Evolutionary conservation across 2,113 vertebrate genomes (phyloP).

Genomic region (Spheniscus mendiculus): DNA sequence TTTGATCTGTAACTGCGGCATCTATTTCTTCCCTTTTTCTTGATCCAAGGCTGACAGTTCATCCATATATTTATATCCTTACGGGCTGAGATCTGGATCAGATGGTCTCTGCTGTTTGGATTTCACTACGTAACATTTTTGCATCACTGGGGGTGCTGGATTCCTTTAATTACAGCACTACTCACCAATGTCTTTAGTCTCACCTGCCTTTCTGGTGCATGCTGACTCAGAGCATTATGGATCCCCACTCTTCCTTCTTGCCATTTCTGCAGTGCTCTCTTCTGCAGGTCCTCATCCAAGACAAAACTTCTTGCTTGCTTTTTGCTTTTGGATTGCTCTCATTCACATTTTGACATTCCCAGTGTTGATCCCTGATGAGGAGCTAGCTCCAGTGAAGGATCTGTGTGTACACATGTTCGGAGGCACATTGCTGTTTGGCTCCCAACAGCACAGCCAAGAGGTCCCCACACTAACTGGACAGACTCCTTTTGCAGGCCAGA

Average conservation of each 20-base stretch:
- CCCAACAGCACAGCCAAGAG: not conserved
- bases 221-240: not conserved
- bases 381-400: not conserved
- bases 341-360: not conserved
- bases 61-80: conserved; percentile 39
- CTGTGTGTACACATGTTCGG: not conserved
- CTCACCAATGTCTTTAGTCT: not conserved
- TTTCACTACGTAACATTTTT: not conserved
- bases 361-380: not conserved
- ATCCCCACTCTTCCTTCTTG: not conserved
- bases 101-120: not conserved
- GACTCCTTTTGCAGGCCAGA: not conserved
- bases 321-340: not conserved
- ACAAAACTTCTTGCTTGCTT: not conserved
- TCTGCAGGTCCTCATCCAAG: not conserved
- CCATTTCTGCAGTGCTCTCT: not conserved
- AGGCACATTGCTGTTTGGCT: not conserved
- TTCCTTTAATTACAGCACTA: not conserved
- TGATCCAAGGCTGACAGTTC: conserved; percentile 2
- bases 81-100: not conserved
- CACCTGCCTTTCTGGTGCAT: not conserved
- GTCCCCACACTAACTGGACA: not conserved
- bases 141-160: not conserved
- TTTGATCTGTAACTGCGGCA: conserved; percentile 20
- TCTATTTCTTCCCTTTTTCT: conserved; percentile 6